phyloP scores from a whole-genome alignment of 2,113 vertebrate genomes.

The Scomber japonicus region DNA sequence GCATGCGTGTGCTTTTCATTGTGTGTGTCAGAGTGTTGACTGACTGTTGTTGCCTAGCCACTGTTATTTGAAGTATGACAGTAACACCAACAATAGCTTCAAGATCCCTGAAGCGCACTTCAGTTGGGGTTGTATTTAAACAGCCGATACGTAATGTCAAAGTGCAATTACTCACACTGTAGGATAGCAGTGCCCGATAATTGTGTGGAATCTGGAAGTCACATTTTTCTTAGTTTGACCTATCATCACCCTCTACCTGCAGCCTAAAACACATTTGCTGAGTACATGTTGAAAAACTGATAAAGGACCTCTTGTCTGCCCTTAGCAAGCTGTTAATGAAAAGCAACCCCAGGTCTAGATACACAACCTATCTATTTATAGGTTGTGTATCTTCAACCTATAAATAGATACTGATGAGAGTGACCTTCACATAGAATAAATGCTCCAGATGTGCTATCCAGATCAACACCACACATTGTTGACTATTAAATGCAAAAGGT shows the following conservation, averaged over 20 bases:
- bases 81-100: constrained; percentile 58
- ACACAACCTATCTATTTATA: no score
- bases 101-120: constrained; percentile 13
- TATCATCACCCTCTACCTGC: not conserved
- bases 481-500: constrained; percentile 17
- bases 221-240: not conserved
- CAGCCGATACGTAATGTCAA: constrained; percentile 14
- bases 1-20: constrained; percentile 26
- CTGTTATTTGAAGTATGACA: constrained; percentile 55
- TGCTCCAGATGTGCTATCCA: constrained; percentile 52
- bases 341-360: constrained; percentile 13
- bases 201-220: not conserved
- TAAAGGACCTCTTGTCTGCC: constrained; percentile 18
- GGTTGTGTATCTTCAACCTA: not conserved
- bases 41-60: constrained; percentile 12
- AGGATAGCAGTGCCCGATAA: not conserved
- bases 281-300: constrained; percentile 14
- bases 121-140: constrained; percentile 9
- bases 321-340: constrained; percentile 22
- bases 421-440: constrained; percentile 40
- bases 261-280: not conserved
- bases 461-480: constrained; percentile 31
- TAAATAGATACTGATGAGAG: constrained; percentile 42
- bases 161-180: not conserved
- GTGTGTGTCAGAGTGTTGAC: constrained; percentile 23